Conservation (phyloP, 2,797 vertebrate species). For the Chiloscyllium punctatum region DNA sequence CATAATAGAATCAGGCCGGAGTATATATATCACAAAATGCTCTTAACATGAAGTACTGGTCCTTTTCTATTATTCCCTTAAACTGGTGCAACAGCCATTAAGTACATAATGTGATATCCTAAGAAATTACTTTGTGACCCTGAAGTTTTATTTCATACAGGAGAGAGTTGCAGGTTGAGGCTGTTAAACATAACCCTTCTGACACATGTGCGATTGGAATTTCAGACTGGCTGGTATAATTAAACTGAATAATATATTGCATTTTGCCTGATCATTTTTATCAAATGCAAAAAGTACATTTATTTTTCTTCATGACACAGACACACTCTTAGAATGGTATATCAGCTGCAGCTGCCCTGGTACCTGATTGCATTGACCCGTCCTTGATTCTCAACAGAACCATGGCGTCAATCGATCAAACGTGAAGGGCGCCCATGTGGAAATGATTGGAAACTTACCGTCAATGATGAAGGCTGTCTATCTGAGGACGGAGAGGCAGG, state of each 20-base stretch:
- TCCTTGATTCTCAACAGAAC: constrained; percentile 3
- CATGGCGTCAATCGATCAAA: not conserved
- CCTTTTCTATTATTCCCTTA: constrained; percentile 13
- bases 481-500: not conserved
- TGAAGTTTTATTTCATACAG: not conserved
- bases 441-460: not conserved
- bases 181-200: not conserved
- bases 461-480: not conserved
- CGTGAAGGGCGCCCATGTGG: not conserved
- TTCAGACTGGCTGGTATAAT: not conserved
- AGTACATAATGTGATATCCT: not conserved
- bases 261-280: constrained; percentile 19
- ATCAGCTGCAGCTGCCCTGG: not conserved
- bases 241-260: constrained; percentile 12
- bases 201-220: constrained; percentile 8
- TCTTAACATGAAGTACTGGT: not conserved
- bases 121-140: constrained; percentile 23
- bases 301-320: not conserved
- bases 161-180: not conserved
- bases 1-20: not conserved
- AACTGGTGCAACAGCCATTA: constrained; percentile 14
- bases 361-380: not conserved
- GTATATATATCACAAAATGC: not conserved
- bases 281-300: not conserved
- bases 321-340: not conserved